Evolutionary conservation across 2,113 vertebrate genomes (phyloP), one percentile per base, ranked within the genome.

Genomic region (Rhizomys pruinosus): DNA sequence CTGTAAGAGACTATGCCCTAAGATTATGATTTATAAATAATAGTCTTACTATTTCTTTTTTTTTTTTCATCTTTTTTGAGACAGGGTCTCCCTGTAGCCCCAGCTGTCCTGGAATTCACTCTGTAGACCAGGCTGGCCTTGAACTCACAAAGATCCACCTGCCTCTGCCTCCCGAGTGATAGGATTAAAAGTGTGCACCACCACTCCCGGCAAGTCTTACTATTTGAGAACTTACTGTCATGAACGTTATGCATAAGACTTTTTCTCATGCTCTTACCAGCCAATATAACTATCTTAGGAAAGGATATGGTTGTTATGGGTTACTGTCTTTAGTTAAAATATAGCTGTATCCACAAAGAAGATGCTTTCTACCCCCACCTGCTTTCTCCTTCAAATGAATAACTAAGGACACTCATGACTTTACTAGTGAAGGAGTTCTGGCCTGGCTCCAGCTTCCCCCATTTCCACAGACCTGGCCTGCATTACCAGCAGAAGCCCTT

Each of bases 271-370:
- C 22, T 87, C 86, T n/a, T 85, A 20, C 27, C 13, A 25, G 3
- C 7, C 3, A 79, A 9, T 13, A 19, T 77, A 42, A 88, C 5
- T 20, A 25, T 66, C 11, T 71, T 69, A 79, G 20, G 63, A 78
- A 80, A 82, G 15, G 44, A 32, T 81, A 3, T 5, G 25, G 8
- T 77, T 87, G 20, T 72, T 63, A 71, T 3, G 11, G 20, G 4
- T 25, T n/a, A 74, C 57, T 87, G 34, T 78, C 74, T 88, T 79
- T 52, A 77, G 6, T 32, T 78, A 71, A 87, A 55, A 59, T 6
- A 61, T 9, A 59, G n/a, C n/a, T 32, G 27, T 11, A 13, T 0
- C 29, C 1, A 10, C 2, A 57, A 7, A 77, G 5, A 37, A 55
- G 73, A 1, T 52, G 11, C 57, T 90, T 90, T 68, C 78, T 2